Base-by-base conservation (phyloP, 2,888 invertebrate genomes). In the Cryptus armator region DNA sequence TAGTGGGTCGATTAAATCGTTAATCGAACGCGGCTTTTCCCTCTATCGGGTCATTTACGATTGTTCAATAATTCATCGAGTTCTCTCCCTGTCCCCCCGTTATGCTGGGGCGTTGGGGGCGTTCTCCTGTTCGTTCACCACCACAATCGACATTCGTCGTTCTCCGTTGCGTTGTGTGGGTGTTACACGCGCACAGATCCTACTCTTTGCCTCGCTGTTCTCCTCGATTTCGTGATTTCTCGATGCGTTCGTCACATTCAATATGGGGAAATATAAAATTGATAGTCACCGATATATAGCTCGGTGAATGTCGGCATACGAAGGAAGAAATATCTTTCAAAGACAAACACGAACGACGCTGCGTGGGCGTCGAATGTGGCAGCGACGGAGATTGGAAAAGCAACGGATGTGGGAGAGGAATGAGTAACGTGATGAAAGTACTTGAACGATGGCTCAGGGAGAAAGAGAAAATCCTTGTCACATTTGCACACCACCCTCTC, bases 1-100 rank as follows among this genome's bases (percentile, higher is more conserved):
- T 44, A 56, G 71, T 59, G 70, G 76, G 66, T 67, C 84, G 87
- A 86, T 88, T 87, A 88, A 87, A 88, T 88, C 85, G 84, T 86
- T 86, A 86, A 87, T 84, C 81, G 87, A 82, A 87, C 85, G 81
- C 67, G 71, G 80, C 32, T 83, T 79, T 86, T 72, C 68, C 48
- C 67, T 80, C 80, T 75, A 76, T 83, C 86, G 86, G 84, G 59
- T 85, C 86, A 86, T 87, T 88, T 86, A 84, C 86, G 83, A 86
- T 84, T 85, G 86, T 86, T 88, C 85, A 86, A 88, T 88, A 87
- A 88, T 87, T 87, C 85, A 86, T 84, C 16, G 76, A 62, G 62
- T 5, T 16, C 53, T 14, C 43, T 59, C 72, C 67, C 77, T 66
- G 46, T 37, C 53, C 56, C 2, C 0, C 10, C 24, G 19, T 37